Conservation (phyloP, 1,140 invertebrate species). For the Octopus bimaculoides region DNA sequence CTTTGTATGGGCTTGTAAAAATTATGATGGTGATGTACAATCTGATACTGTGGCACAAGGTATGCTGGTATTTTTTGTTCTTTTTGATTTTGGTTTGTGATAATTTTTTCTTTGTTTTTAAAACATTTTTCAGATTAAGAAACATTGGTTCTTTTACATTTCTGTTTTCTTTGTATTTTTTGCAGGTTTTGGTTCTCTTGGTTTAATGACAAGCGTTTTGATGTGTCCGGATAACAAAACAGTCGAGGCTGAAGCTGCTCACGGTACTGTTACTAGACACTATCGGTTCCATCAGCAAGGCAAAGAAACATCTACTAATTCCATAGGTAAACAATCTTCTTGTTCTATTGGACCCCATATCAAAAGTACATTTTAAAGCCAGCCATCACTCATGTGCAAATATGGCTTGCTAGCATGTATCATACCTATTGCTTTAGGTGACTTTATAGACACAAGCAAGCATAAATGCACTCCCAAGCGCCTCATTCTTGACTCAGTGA, state of each 20-base stretch:
- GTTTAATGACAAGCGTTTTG: slow-evolving; percentile 94
- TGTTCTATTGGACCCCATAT: too few species aligned
- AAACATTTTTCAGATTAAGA: too few species aligned
- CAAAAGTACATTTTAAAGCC: too few species aligned
- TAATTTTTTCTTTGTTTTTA: too few species aligned
- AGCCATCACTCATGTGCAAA: too few species aligned
- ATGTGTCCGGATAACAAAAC: slow-evolving; percentile 95
- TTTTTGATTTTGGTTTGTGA: too few species aligned
- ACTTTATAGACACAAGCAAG: background rate
- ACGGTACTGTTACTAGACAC: slow-evolving; percentile 95
- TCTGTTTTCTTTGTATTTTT: background rate
- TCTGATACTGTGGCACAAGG: slow-evolving; percentile 97
- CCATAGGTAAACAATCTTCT: slow-evolving; percentile 67
- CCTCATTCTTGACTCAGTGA: too few species aligned
- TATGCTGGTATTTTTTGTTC: background rate
- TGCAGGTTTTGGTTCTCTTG: slow-evolving; percentile 73
- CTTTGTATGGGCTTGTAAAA: slow-evolving; percentile 99
- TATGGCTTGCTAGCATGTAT: too few species aligned
- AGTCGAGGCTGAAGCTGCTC: slow-evolving; percentile 95
- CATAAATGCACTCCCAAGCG: too few species aligned
- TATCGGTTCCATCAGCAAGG: slow-evolving; percentile 91
- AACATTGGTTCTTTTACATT: too few species aligned
- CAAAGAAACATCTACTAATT: slow-evolving; percentile 96
- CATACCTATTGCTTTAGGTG: background rate
- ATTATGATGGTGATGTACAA: slow-evolving; percentile 99